phyloP scores from a whole-genome alignment of 1,140 invertebrate species.

The Ostrea denselamellosa region DNA sequence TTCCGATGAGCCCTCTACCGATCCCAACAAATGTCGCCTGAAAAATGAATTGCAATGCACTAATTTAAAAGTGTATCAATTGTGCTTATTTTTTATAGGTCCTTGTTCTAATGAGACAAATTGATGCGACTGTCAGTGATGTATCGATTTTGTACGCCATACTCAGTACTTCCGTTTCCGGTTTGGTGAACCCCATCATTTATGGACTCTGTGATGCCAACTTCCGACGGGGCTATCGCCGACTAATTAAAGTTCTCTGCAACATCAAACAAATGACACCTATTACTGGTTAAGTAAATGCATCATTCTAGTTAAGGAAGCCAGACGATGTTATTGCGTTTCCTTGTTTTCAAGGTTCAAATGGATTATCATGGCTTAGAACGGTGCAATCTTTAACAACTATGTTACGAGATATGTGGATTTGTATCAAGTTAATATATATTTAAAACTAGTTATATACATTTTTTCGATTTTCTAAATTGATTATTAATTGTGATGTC shows the following conservation, averaged over 20 bases:
- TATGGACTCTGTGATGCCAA: constrained; percentile 67
- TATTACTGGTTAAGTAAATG: not conserved
- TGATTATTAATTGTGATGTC: too few species aligned
- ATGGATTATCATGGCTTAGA: too few species aligned
- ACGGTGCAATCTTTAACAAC: too few species aligned
- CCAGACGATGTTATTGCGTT: not conserved
- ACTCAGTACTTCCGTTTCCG: constrained; percentile 70
- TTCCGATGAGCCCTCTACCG: not conserved
- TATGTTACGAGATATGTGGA: too few species aligned
- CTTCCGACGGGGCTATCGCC: constrained; percentile 68
- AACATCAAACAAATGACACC: constrained; percentile 27
- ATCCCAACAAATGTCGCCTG: not conserved
- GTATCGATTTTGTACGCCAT: constrained; percentile 72
- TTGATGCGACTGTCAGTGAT: constrained; percentile 63
- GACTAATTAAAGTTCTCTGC: constrained; percentile 55
- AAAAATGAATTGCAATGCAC: not conserved
- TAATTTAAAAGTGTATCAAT: not conserved
- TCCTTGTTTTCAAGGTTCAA: not conserved
- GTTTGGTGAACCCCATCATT: constrained; percentile 72
- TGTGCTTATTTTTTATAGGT: constrained; percentile 58
- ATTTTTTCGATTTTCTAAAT: too few species aligned
- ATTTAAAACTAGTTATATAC: too few species aligned
- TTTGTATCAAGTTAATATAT: too few species aligned
- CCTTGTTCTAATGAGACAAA: constrained; percentile 67
- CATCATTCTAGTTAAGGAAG: not conserved